A percentile compares a stretch with the other conserved stretches of the same genome.
Conservation (phyloP, 2,888 invertebrate species). For the Lithophane socia region DNA sequence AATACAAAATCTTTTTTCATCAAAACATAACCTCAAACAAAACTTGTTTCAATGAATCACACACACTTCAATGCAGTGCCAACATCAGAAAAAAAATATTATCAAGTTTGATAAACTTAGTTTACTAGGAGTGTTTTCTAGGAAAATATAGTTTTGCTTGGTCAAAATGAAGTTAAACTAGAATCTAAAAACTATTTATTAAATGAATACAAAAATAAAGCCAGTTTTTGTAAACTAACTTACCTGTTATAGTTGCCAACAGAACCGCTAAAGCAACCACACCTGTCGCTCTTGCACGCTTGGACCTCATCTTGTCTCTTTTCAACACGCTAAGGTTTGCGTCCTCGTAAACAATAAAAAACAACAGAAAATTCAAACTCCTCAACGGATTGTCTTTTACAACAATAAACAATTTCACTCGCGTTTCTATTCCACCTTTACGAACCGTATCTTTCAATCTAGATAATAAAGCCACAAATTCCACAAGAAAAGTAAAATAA, state of each 20-base stretch:
- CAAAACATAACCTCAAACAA: constrained; percentile 74
- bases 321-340: constrained; percentile 82
- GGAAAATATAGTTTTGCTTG: not conserved
- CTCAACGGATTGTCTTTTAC: constrained; percentile 81
- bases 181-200: not conserved
- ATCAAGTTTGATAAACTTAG: constrained; percentile 54
- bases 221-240: constrained; percentile 61
- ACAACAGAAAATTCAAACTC: constrained; percentile 83
- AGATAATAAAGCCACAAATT: constrained; percentile 84
- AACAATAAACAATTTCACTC: constrained; percentile 87
- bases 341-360: constrained; percentile 83
- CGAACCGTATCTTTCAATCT: constrained; percentile 80
- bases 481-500: constrained; percentile 80
- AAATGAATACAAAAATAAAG: constrained; percentile 23
- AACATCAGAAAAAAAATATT: constrained; percentile 69
- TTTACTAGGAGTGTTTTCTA: not conserved
- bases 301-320: constrained; percentile 88
- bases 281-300: constrained; percentile 87
- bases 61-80: constrained; percentile 64
- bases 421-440: constrained; percentile 84
- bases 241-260: constrained; percentile 88
- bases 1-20: constrained; percentile 24
- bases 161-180: not conserved
- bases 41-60: constrained; percentile 71
- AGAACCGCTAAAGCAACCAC: constrained; percentile 86